A percentile compares a stretch with the other conserved stretches of the same genome.
Evolutionary conservation across 2,888 invertebrate species (phyloP).

Genomic region (Clistopyga incitator): DNA sequence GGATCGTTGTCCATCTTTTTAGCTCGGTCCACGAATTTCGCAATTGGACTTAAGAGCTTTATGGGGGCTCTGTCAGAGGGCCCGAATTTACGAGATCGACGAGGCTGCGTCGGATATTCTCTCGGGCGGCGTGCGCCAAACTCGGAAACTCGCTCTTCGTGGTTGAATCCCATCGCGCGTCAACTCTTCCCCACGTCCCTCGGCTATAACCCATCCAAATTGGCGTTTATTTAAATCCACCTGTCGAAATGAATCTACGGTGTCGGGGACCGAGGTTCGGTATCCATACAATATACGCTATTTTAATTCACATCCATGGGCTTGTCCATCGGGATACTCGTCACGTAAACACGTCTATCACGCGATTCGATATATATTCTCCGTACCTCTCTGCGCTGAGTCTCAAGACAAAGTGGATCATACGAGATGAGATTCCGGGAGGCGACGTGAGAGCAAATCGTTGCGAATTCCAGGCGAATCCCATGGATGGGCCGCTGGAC

Average conservation of each 20-base stretch:
- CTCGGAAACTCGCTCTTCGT: conserved; percentile 54
- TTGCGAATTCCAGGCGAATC: conserved; percentile 56
- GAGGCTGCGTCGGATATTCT: conserved; percentile 25
- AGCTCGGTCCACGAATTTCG: conserved; percentile 66
- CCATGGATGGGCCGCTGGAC: conserved; percentile 27
- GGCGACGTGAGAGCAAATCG: conserved; percentile 64
- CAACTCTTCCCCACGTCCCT: conserved; percentile 36
- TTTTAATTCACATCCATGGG: conserved; percentile 54
- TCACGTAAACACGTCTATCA: conserved; percentile 66
- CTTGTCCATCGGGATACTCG: conserved; percentile 61
- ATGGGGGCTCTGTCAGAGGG: conserved; percentile 61
- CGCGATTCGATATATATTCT: conserved; percentile 33
- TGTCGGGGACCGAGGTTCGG: conserved; percentile 36
- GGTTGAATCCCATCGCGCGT: conserved; percentile 22
- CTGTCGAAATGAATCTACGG: conserved; percentile 67
- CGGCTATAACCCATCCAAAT: conserved; percentile 52
- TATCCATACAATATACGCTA: conserved; percentile 36
- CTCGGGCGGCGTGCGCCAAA: conserved; percentile 61
- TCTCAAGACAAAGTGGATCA: conserved; percentile 43
- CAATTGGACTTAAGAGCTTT: conserved; percentile 69
- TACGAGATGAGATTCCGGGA: conserved; percentile 49
- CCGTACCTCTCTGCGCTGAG: conserved; percentile 1
- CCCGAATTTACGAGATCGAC: conserved; percentile 68
- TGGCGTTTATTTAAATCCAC: conserved; percentile 66
- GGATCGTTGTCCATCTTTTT: conserved; percentile 69